Base-by-base conservation (phyloP, 2,888 invertebrate genomes). In the Drosophila stalkeri region DNA sequence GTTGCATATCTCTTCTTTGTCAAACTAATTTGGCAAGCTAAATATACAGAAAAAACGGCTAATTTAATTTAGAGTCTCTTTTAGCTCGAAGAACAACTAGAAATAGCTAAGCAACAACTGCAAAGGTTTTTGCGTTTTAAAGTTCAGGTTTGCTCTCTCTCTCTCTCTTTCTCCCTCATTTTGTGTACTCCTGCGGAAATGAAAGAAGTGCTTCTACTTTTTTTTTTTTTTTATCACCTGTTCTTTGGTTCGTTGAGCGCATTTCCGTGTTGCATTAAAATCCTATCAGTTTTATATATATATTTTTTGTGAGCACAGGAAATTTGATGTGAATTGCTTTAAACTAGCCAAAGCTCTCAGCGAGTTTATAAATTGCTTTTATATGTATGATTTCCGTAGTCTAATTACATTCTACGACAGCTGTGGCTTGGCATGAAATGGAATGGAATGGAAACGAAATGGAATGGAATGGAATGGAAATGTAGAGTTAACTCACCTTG, bases 201-300 rank as follows among this genome's bases (percentile, higher is more conserved):
- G 71, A 51, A 49, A 64, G 64, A 65, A 65, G 61, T 20, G 11
- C 2, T 5, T 2, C 0, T 62, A 5, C 27, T 77, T 75, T 74
- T 61, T 31, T n/a, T 72, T 69, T 71, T 82, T 82, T 63, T 57
- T 71, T 46, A 69, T 33, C 41, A 14, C 39, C 41, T 64, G 67
- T 64, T 54, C 61, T 52, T 43, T 23, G 63, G 66, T 52, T 69
- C 77, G 79, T 77, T 77, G 67, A 77, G 79, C 72, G 79, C 75
- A 82, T 89, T 86, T 90, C 89, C 90, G 85, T 67, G 72, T 80
- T 74, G 72, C 77, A 80, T 90, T 85, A 80, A 89, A 82, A 72
- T 78, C 68, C 76, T 73, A 70, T 75, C 77, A 69, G 51, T 72
- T 52, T 62, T 73, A 11, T 16, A 39, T 39, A 14, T 39, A n/a